These are phyloP conservation scores for Labeo calbasu DNA, from an alignment of 2,797 vertebrate genomes.

Conservation along the genomic window DNA sequence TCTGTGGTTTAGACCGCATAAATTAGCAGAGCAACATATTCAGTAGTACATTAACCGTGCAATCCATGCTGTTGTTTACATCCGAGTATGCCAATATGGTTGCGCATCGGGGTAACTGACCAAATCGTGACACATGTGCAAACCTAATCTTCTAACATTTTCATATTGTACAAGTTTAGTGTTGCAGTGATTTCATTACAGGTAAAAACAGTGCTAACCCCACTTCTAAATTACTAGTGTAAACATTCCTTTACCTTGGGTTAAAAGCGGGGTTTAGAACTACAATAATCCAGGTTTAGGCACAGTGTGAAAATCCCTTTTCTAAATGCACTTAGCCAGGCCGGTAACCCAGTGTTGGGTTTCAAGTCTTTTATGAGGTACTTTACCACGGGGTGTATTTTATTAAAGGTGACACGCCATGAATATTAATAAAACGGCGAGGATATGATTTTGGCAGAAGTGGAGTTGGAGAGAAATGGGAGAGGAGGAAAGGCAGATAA, in stretches of 20 bases:
- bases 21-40: too few relatives aligned
- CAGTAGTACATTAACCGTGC: too few relatives aligned
- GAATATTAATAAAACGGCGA: conserved; percentile 39
- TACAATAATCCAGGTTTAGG: neutral
- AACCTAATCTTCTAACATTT: neutral
- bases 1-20: too few relatives aligned
- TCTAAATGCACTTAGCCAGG: neutral
- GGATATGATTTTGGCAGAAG: conserved; percentile 42
- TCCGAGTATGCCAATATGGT: too few relatives aligned
- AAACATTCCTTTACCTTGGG: neutral
- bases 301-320: neutral
- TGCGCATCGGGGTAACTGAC: too few relatives aligned
- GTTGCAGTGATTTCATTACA: neutral
- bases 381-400: conserved; percentile 1
- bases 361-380: neutral
- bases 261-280: neutral
- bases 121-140: too few relatives aligned
- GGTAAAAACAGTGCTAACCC: neutral
- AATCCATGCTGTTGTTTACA: too few relatives aligned
- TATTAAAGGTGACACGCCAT: conserved; percentile 40
- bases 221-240: neutral
- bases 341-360: neutral
- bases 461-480: conserved; percentile 8
- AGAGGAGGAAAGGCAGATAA: conserved; percentile 32
- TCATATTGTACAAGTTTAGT: neutral